Evolutionary conservation across 2,888 invertebrate species (phyloP).

Genomic region (Acanthosepion esculentum): DNA sequence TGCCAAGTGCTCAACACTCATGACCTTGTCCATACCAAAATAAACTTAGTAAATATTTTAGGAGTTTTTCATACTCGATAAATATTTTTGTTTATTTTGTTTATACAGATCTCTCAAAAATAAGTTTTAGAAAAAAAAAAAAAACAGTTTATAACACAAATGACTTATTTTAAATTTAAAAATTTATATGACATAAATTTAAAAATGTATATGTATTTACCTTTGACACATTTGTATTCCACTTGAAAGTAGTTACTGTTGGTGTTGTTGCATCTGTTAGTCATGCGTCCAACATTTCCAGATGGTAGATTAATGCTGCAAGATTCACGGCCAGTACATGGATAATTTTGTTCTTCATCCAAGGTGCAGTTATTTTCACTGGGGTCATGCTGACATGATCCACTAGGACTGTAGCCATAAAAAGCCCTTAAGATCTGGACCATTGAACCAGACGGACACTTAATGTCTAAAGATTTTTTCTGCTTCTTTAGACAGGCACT

Average conservation of each 20-base stretch:
- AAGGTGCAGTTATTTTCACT: constrained; percentile 65
- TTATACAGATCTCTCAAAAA: too few species aligned
- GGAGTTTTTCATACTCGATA: too few species aligned
- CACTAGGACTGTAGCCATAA: constrained; percentile 66
- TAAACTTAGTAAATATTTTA: too few species aligned
- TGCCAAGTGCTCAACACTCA: too few species aligned
- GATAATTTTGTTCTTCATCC: constrained; percentile 62
- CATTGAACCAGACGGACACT: constrained; percentile 68
- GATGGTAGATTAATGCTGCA: constrained; percentile 68
- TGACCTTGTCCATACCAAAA: too few species aligned
- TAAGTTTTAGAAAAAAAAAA: not conserved
- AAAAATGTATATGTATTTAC: constrained; percentile 54
- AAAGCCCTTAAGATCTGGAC: constrained; percentile 67
- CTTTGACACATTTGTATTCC: constrained; percentile 70
- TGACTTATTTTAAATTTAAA: not conserved
- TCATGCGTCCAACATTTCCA: constrained; percentile 61
- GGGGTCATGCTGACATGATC: constrained; percentile 57
- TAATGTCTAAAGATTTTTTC: constrained; percentile 62
- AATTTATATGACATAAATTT: not conserved
- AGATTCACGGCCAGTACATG: constrained; percentile 66
- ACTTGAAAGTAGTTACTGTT: constrained; percentile 72
- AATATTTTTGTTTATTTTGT: too few species aligned
- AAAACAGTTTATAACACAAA: not conserved
- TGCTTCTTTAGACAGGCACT: constrained; percentile 64
- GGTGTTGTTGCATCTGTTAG: constrained; percentile 60